phyloP scores from a whole-genome alignment of 92 coral and sea anemone genomes.

The Micromussa lordhowensis region DNA sequence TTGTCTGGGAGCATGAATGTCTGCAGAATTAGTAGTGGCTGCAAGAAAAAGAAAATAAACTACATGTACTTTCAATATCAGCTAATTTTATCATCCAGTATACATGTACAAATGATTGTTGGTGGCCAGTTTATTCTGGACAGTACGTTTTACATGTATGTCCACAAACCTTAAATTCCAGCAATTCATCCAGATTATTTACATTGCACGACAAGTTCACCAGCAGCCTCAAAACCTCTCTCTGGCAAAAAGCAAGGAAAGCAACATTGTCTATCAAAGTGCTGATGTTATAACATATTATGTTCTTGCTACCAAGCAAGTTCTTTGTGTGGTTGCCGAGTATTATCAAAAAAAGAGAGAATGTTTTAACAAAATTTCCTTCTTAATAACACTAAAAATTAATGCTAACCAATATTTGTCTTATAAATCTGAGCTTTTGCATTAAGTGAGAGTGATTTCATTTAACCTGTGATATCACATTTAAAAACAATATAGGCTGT shows the following conservation, averaged over 20 bases:
- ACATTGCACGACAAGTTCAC: slow-evolving; percentile 80
- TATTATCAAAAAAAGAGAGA: too few species aligned
- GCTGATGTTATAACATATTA: not conserved
- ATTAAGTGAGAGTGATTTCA: too few species aligned
- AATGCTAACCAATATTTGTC: too few species aligned
- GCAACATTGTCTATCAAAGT: not conserved
- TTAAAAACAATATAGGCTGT: too few species aligned
- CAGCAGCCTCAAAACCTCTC: slow-evolving; percentile 72
- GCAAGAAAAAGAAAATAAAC: not conserved
- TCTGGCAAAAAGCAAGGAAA: slow-evolving; percentile 36
- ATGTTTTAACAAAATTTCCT: too few species aligned
- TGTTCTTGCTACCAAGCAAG: not conserved
- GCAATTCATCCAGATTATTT: slow-evolving; percentile 55
- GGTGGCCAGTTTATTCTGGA: not conserved
- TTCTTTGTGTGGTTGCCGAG: too few species aligned
- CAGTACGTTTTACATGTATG: not conserved
- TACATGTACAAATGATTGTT: too few species aligned
- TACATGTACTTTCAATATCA: not conserved
- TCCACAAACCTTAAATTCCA: slow-evolving; percentile 59
- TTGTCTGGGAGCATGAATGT: slow-evolving; percentile 57
- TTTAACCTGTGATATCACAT: too few species aligned
- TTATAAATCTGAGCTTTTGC: too few species aligned
- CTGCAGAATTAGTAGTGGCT: slow-evolving; percentile 44
- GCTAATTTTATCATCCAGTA: too few species aligned
- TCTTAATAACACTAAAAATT: too few species aligned